Evolutionary conservation across 2,797 vertebrate genomes (phyloP).

Genomic region (Graptemys geographica): DNA sequence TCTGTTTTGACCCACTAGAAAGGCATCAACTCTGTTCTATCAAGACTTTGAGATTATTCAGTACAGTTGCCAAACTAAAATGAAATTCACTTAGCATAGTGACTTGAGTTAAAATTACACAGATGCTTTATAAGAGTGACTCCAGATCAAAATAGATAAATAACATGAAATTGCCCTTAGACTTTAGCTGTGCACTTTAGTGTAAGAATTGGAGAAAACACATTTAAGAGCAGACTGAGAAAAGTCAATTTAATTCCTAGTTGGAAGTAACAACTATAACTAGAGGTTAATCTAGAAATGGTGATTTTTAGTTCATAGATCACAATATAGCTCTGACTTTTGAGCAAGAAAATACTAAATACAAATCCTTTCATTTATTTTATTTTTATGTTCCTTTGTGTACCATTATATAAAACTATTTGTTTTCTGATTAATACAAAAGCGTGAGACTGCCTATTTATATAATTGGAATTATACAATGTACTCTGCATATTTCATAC

Average conservation of each 20-base stretch:
- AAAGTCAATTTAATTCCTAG: neutral
- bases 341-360: neutral
- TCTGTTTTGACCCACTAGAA: neutral
- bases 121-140: neutral
- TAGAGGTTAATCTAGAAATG: neutral
- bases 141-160: neutral
- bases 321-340: neutral
- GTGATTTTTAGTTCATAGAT: neutral
- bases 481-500: neutral
- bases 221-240: neutral
- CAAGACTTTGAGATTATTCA: neutral
- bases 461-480: neutral
- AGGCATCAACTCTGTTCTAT: neutral
- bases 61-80: slow-evolving; percentile 12
- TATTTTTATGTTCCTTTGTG: neutral
- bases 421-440: neutral
- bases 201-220: neutral
- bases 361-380: neutral
- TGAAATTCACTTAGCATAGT: neutral
- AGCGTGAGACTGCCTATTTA: neutral
- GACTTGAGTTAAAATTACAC: neutral
- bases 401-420: neutral
- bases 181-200: neutral
- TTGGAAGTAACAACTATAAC: neutral
- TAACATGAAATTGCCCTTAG: neutral